A percentile compares a stretch with the other conserved stretches of the same genome.
These are phyloP conservation scores for Phrixothrix hirtus DNA, from an alignment of 2,888 invertebrate genomes.

Conservation along the genomic window DNA sequence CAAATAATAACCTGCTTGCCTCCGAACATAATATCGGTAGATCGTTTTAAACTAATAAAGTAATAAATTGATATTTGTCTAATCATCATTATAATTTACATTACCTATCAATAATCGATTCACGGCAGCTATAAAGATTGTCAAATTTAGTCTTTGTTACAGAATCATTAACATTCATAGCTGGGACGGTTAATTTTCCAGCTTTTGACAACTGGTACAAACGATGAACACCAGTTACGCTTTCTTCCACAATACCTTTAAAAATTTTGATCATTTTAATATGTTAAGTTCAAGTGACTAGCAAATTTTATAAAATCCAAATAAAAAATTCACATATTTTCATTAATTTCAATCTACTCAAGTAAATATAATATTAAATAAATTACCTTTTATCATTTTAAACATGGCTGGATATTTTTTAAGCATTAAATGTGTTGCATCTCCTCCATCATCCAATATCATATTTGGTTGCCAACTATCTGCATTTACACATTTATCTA, in stretches of 20 bases:
- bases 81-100: not conserved
- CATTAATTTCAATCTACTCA: constrained; percentile 7
- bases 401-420: constrained; percentile 94
- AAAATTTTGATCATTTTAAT: too few species aligned
- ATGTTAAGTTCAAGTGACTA: too few species aligned
- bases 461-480: constrained; percentile 97
- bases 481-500: constrained; percentile 90
- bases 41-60: constrained; percentile 67
- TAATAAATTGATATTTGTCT: not conserved
- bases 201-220: constrained; percentile 94
- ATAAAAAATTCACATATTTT: constrained; percentile 6
- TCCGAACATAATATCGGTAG: constrained; percentile 96
- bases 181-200: constrained; percentile 90
- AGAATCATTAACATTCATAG: constrained; percentile 98
- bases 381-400: constrained; percentile 81
- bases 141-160: constrained; percentile 98
- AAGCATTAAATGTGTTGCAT: constrained; percentile 94
- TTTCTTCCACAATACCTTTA: constrained; percentile 93
- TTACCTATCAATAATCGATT: constrained; percentile 84
- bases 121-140: constrained; percentile 94
- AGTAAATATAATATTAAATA: constrained; percentile 4
- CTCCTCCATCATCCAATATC: constrained; percentile 97
- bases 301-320: not conserved
- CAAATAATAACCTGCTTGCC: constrained; percentile 96
- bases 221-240: constrained; percentile 97